Evolutionary conservation across 2,113 vertebrate species (phyloP), one percentile per base, ranked within the genome.

Genomic region (Nesogale talazaci): DNA sequence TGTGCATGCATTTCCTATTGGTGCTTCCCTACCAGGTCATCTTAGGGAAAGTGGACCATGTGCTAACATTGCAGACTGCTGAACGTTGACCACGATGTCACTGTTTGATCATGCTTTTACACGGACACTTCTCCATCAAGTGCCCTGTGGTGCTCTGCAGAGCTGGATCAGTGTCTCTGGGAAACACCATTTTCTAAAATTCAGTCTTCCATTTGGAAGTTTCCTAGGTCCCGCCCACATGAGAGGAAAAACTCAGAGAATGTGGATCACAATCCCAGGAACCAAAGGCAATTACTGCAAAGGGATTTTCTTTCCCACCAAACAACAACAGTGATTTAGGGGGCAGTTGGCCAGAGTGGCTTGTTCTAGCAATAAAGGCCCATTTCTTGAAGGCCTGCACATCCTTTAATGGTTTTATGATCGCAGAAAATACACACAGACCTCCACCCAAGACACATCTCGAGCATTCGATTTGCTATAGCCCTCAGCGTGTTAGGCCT

Each of bases 281-380:
- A 92, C 57, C 42, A 87, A 90, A 76, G 74, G 42, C 2, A n/a
- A 88, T 81, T n/a, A 56, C 25, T 75, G 57, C 10, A 36, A 85
- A 80, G 67, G 6, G 25, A 69, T 36, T 59, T 88, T 75, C 80
- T 81, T 56, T 92, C n/a, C 14, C 22, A 40, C 16, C 70, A n/a
- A 82, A 89, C 80, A 94, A 52, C 81, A 85, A 81, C n/a, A 85
- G 16, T 52, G 69, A 89, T 82, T 86, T 76, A 69, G 61, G 38
- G 46, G 69, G 46, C 81, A 61, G n/a, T 34, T 82, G 69, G 25
- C 16, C 46, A 76, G 81, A 92, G 14, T 25, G 76, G 27, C 22
- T 34, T 89, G 46, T 67, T 46, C 42, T 76, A 89, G 67, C 75
- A 94, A 69, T 31, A 67, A 65, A 85, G 34, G 20, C 70, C n/a